Evolutionary conservation across 2,888 invertebrate species (phyloP).

Genomic region (Campoletis raptor): DNA sequence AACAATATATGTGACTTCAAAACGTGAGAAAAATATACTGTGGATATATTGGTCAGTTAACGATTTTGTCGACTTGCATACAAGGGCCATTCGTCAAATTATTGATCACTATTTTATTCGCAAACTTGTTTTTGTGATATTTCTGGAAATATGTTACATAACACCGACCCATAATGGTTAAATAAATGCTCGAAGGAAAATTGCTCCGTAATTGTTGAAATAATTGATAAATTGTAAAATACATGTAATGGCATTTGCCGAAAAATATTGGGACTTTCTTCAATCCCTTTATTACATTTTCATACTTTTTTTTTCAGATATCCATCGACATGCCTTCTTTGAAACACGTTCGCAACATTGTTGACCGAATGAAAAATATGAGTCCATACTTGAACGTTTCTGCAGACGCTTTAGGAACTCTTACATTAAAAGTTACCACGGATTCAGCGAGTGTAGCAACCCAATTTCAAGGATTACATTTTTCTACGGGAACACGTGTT

Average conservation of each 20-base stretch:
- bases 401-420: slow-evolving; percentile 90
- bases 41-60: no score
- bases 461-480: slow-evolving; percentile 90
- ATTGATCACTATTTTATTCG: no score
- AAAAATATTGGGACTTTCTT: not conserved
- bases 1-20: no score
- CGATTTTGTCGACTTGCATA: no score
- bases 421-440: slow-evolving; percentile 92
- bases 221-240: not conserved
- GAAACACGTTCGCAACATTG: slow-evolving; percentile 91
- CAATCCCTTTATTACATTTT: slow-evolving; percentile 11
- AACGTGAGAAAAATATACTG: no score
- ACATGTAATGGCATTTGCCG: not conserved
- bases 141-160: no score
- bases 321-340: slow-evolving; percentile 92
- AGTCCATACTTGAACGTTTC: slow-evolving; percentile 90
- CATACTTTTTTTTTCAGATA: slow-evolving; percentile 86
- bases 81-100: no score
- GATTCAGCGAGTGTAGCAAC: slow-evolving; percentile 93
- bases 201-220: not conserved
- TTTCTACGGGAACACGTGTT: slow-evolving; percentile 85
- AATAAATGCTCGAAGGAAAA: not conserved
- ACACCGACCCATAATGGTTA: no score
- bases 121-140: no score
- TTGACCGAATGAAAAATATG: slow-evolving; percentile 94